Conservation (phyloP, 2,113 vertebrate genomes). For the Gila orcuttii region DNA sequence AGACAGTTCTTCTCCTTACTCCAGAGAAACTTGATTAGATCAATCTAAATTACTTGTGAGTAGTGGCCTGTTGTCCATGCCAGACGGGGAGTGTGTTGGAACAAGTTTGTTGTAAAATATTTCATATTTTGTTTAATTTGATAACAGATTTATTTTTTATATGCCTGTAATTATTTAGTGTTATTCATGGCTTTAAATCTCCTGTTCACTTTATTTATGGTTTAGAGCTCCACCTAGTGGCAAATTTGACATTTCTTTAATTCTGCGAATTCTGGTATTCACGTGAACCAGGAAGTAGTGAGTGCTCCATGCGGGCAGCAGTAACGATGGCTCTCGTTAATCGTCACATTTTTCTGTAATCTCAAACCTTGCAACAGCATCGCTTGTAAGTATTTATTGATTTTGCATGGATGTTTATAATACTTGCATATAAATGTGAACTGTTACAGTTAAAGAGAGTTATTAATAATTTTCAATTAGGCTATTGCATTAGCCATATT, state of each 20-base stretch:
- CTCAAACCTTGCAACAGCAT: conserved; percentile 10
- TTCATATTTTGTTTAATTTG: too few relatives aligned
- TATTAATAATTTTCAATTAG: not conserved
- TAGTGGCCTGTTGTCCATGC: not conserved
- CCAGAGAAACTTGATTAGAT: not conserved
- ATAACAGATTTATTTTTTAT: too few relatives aligned
- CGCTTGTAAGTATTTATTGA: not conserved
- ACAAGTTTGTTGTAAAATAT: not conserved
- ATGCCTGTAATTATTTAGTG: too few relatives aligned
- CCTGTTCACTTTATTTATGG: not conserved
- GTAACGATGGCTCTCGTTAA: not conserved
- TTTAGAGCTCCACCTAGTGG: conserved; percentile 11
- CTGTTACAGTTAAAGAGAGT: not conserved
- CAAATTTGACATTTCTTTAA: not conserved
- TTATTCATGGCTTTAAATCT: not conserved
- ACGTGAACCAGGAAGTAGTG: not conserved
- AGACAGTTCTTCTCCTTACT: not conserved
- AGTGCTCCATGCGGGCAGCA: not conserved
- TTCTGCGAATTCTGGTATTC: not conserved
- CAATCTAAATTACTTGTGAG: not conserved
- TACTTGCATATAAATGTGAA: not conserved
- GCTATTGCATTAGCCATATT: not conserved
- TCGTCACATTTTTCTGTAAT: not conserved
- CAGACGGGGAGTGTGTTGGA: not conserved
- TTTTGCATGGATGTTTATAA: not conserved